Percentiles rank a stretch among this genome's conserved stretches.
Evolutionary conservation across 2,797 vertebrate species (phyloP).

Genomic region (Pitangus sulphuratus): DNA sequence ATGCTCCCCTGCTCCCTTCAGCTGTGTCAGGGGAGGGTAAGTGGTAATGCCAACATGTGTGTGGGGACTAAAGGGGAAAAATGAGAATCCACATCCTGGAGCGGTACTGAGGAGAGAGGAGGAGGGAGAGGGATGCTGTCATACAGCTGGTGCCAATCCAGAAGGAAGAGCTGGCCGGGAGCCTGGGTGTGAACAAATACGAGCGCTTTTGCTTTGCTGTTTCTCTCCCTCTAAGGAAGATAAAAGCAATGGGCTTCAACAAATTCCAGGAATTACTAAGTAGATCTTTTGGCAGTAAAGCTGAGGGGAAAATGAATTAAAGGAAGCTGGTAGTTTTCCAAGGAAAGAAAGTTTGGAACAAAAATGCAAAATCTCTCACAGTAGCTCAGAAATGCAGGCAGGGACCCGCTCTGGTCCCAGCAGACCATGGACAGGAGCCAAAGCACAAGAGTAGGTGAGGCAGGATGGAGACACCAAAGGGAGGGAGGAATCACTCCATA

Average conservation of each 20-base stretch:
- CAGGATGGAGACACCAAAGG: background rate
- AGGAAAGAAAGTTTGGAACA: background rate
- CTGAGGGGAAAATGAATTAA: background rate
- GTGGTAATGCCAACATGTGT: background rate
- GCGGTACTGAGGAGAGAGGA: fast-evolving
- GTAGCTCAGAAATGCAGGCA: background rate
- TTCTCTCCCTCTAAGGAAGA: background rate
- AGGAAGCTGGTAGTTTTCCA: conserved; percentile 5
- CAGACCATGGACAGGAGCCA: background rate
- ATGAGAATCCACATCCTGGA: fast-evolving
- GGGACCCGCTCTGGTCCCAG: background rate
- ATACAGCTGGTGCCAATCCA: background rate
- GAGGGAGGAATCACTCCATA: fast-evolving
- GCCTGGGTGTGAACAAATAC: background rate
- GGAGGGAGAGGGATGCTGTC: background rate
- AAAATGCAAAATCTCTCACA: fast-evolving
- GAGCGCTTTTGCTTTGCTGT: fast-evolving
- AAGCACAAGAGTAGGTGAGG: background rate
- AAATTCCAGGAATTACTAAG: conserved; percentile 6
- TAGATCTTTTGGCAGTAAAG: background rate
- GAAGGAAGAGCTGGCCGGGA: background rate
- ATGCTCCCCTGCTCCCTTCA: background rate
- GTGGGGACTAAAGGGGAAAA: background rate
- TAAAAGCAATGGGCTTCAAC: background rate
- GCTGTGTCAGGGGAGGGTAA: background rate